Base-by-base conservation (phyloP, 2,888 invertebrate species). In the Ceraclea dissimilis region DNA sequence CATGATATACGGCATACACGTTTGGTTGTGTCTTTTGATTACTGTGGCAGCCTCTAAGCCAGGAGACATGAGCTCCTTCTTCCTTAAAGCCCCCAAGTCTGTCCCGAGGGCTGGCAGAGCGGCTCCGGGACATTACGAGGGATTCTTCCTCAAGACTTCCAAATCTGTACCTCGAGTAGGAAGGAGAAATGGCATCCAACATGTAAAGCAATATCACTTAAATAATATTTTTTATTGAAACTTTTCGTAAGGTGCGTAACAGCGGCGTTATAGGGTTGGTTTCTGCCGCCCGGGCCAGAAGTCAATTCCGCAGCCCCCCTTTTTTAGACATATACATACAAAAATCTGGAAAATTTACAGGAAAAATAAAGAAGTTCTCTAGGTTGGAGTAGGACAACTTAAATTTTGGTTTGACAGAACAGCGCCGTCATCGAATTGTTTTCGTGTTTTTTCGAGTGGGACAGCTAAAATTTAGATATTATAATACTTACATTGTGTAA, bases 81-180 rank as follows among this genome's bases (percentile, higher is more conserved):
- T 71, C 62, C 59, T 71, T 50, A 69, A 70, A 57, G 70, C 70
- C 2, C 68, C 71, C 26, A 72, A 73, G 64, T 70, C 66, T 56
- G 69, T 72, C 16, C 63, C 63, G 16, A 51, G 64, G n/a, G 63
- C 63, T 34, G 64, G 63, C 6, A 53, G 63, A 22, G 56, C 62
- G 18, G 62, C 62, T 11, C 63, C 63, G 31, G 70, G 71, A 17
- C 70, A 72, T 57, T 73, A 72, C 62, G 73, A 73, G 58, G 72
- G 73, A 60, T 75, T 75, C 64, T 75, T 75, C 63, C 63, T 75
- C 59, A 76, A 76, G 64, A 74, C 74, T 6, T 73, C 74, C 4
- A 76, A 76, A 63, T 73, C 72, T 0, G 74, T 76, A 2, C 76
- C 76, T 0, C 66, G 76, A 56, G 74, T 76, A 60, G 76, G 75